Base-by-base conservation (phyloP, 2,797 vertebrate species). In the Scolopax bukidnonensis region DNA sequence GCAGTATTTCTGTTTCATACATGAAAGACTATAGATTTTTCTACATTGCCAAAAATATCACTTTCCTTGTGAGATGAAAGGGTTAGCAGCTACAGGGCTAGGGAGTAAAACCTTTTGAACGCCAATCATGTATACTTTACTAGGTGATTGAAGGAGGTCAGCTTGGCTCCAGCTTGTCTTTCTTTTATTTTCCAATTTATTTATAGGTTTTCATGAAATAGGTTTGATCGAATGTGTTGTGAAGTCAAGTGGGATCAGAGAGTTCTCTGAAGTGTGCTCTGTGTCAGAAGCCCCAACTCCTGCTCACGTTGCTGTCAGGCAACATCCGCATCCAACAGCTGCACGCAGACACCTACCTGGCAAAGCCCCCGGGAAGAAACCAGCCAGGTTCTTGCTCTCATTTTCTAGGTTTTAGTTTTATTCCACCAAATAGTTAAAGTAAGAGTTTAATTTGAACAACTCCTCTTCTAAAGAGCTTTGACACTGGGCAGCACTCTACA, bases 251-350 rank as follows among this genome's bases (percentile, higher is more conserved):
- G 38, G 27, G 47, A 77, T 61, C 60, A 68, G 53, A 70, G 43
- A 40, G 27, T 50, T 9, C 51, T 83, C 48, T 88, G 67, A 67
- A 67, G 38, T 41, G 33, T 28, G 28, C 53, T 70, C 4, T 1
- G 76, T 71, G 51, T 25, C 43, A 91, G 54, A 63, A 88, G n/a
- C 2, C 47, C 59, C 2, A 5, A 9, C 20, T 84, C 23, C 41
- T 48, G 36, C 48, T 80, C 17, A 65, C 1, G 0, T 28, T 61
- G n/a, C 50, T 69, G 23, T 69, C 43, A 78, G 32, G 30, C 6
- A 32, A 28, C 13, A 36, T 36, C 54, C 0, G 0, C 15, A 38
- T 32, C 32, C 7, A 2, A 36, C 0, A 1, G 50, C n/a, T 33
- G 7, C 1, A 3, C 2, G 3, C 45, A 36, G 40, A 40, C 64